Evolutionary conservation across 2,797 vertebrate genomes (phyloP), one percentile per base, ranked within the genome.

Genomic region (Pangasius djambal): DNA sequence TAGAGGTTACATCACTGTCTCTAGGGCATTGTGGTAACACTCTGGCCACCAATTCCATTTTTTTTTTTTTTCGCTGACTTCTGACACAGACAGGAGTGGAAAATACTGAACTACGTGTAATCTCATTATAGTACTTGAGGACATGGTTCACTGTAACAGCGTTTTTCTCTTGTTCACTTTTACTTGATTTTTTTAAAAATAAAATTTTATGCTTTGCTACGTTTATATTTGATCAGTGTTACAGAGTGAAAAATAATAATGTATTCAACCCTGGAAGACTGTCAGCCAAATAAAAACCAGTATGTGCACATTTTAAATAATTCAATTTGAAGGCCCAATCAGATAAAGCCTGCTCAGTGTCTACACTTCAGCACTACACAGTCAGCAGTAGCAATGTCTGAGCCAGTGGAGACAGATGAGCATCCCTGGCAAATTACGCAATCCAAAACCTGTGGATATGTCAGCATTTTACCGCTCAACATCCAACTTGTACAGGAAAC

Each of bases 1-100:
- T 87, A 89, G 90, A 89, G 89, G 77, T 93, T 92, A 84, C 92
- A 91, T 90, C 72, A 89, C 89, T 81, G 90, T 88, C 91, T 91
- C 91, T 86, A 18, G 59, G 92, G 91, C 50, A 37, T 37, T 65
- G 78, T 40, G 87, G 75, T 78, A 44, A 69, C 59, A 78, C 67
- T 74, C 69, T 37, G 37, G 65, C 61, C 44, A 22, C 15, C 48
- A 50, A 52, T 69, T 69, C 37, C 59, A 81, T 15, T 79, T 52
- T 52, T 44, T 0, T 16, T 40, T 57, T 57, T 82, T 57, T 44
- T 31, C 44, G 1, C 83, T 50, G 63, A 31, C 63, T 5, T 50
- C 63, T 65, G 82, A 40, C 57, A 37, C 31, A 59, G 52, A 59
- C 20, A 8, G 28, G 15, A 59, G 52, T 6, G 9, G 18, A 28